Evolutionary conservation across 53 echinoderm and acorn worm species (phyloP).

Genomic region (Arbacia lixula): DNA sequence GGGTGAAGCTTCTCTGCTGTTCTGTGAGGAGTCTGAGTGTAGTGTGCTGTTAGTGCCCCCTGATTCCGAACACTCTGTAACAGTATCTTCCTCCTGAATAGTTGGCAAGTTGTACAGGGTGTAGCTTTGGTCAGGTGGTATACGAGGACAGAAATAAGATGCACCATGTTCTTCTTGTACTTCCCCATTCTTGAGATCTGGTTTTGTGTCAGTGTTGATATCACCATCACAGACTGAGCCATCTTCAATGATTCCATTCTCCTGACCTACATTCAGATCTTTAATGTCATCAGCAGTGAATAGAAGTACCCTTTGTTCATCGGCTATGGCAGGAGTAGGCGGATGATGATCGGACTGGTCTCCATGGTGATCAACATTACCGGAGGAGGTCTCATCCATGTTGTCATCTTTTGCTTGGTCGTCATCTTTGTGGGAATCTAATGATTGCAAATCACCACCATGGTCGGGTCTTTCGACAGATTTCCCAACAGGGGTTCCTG

Average conservation of each 20-base stretch:
- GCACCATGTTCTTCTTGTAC: background rate
- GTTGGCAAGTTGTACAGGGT: conserved; percentile 16
- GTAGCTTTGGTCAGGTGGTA: conserved; percentile 32
- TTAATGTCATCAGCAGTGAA: too few relatives aligned
- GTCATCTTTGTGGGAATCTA: too few relatives aligned
- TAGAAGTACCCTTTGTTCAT: too few relatives aligned
- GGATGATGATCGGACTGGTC: too few relatives aligned
- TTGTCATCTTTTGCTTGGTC: too few relatives aligned
- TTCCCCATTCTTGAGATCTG: background rate
- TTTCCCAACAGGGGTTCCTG: conserved; percentile 35
- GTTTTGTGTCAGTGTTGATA: conserved; percentile 3
- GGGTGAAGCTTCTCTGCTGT: conserved; percentile 19
- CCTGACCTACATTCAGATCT: too few relatives aligned
- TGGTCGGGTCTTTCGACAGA: conserved; percentile 6
- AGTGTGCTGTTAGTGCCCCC: conserved; percentile 38
- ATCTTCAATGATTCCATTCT: background rate
- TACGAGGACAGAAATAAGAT: background rate
- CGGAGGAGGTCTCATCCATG: too few relatives aligned
- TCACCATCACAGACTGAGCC: conserved; percentile 7
- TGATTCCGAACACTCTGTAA: conserved; percentile 13
- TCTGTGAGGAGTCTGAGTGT: conserved; percentile 14
- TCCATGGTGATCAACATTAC: too few relatives aligned
- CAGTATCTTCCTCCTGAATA: conserved; percentile 41
- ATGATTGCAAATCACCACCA: too few relatives aligned
- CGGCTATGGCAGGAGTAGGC: too few relatives aligned